These are phyloP conservation scores for Artibeus lituratus DNA, from an alignment of 2,797 vertebrate species.

Conservation along the genomic window DNA sequence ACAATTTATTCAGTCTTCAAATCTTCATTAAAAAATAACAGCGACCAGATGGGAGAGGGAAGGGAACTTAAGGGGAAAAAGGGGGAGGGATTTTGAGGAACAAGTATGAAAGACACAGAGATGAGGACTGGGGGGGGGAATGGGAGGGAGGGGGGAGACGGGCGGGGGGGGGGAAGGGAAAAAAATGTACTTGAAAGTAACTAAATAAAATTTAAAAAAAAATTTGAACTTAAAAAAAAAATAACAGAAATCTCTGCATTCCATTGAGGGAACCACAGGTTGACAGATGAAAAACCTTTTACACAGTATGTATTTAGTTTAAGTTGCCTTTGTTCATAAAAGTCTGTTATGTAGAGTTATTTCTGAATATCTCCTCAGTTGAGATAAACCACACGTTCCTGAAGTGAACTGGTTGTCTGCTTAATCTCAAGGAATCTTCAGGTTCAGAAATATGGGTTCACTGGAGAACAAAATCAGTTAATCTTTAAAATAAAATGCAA, in stretches of 20 bases:
- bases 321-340: conserved; percentile 78
- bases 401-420: conserved; percentile 79
- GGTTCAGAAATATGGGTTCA: conserved; percentile 78
- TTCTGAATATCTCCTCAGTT: conserved; percentile 82
- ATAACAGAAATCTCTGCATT: conserved; percentile 78
- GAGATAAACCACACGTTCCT: conserved; percentile 80
- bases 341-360: conserved; percentile 69
- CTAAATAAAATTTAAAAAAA: too few relatives aligned
- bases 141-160: too few relatives aligned
- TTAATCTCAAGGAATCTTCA: conserved; percentile 82
- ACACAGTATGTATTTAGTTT: conserved; percentile 76
- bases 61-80: too few relatives aligned
- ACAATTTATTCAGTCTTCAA: conserved; percentile 69
- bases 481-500: conserved; percentile 80
- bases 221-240: too few relatives aligned
- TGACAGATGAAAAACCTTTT: conserved; percentile 74
- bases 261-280: conserved; percentile 26
- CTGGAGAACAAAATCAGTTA: conserved; percentile 78
- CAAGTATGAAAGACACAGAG: too few relatives aligned
- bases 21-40: conserved; percentile 74
- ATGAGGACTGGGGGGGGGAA: too few relatives aligned
- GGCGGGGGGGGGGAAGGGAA: too few relatives aligned
- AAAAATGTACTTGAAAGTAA: too few relatives aligned
- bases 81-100: too few relatives aligned
- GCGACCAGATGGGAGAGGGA: too few relatives aligned